phyloP scores from a whole-genome alignment of 1,140 invertebrate genomes.

The Zaprionus vittiger region DNA sequence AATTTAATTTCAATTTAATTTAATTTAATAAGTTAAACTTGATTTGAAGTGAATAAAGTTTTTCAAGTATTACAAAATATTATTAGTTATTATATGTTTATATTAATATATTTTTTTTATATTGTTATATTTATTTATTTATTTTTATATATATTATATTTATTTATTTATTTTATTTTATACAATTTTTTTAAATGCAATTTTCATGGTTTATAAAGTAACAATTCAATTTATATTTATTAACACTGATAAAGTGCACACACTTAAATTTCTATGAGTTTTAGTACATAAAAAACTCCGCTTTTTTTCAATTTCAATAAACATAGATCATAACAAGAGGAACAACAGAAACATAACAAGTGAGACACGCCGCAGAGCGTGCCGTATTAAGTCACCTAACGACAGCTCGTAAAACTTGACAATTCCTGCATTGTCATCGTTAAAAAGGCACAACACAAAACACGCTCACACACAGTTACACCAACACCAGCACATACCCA shows the following conservation, averaged over 20 bases:
- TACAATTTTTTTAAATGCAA: background rate
- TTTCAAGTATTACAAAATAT: background rate
- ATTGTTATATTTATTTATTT: no score
- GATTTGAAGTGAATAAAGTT: background rate
- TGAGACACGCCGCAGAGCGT: background rate
- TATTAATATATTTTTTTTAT: background rate
- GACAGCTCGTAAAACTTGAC: constrained; percentile 17
- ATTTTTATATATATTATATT: background rate
- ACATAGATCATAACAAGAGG: background rate
- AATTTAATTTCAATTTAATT: background rate
- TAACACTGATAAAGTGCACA: background rate
- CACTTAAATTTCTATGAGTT: background rate
- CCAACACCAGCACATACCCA: background rate
- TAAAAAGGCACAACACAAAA: constrained; percentile 12
- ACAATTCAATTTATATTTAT: background rate
- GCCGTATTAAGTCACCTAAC: constrained; percentile 2
- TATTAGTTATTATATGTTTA: background rate
- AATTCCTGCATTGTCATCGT: constrained; percentile 6
- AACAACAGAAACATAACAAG: background rate
- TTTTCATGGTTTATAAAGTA: background rate
- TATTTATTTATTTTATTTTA: background rate
- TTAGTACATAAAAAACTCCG: background rate
- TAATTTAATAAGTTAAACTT: background rate
- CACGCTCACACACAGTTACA: background rate
- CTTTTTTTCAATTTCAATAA: background rate